phyloP scores from a whole-genome alignment of 2,888 invertebrate species.

The Chydorus sphaericus region DNA sequence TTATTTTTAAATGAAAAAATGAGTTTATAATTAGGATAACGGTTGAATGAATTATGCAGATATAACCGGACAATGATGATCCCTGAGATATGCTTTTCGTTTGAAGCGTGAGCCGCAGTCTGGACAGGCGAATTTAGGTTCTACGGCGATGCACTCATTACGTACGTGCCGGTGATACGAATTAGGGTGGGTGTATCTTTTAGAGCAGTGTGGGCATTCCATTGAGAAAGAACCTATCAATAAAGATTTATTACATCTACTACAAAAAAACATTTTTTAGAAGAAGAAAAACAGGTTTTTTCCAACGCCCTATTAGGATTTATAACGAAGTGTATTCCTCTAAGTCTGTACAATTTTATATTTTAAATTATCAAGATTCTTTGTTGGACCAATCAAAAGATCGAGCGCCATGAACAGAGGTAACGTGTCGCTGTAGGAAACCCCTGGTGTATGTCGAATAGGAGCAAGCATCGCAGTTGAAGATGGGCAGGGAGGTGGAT shows the following conservation, averaged over 20 bases:
- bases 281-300: too few species aligned
- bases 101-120: neutral
- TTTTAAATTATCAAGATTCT: too few species aligned
- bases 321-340: too few species aligned
- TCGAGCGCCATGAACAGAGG: neutral
- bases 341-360: too few species aligned
- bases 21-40: neutral
- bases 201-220: neutral
- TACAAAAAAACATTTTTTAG: too few species aligned
- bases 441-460: neutral
- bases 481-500: neutral
- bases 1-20: neutral
- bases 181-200: neutral
- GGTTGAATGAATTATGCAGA: neutral
- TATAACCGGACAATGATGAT: neutral
- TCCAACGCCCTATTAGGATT: too few species aligned
- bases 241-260: too few species aligned
- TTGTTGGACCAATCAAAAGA: too few species aligned
- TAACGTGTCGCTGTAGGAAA: neutral
- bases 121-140: neutral
- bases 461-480: neutral
- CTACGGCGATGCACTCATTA: neutral
- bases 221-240: neutral
- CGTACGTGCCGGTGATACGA: neutral
- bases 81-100: neutral